Base-by-base conservation (phyloP, 1,140 invertebrate genomes). In the Sesamia nonagrioides region DNA sequence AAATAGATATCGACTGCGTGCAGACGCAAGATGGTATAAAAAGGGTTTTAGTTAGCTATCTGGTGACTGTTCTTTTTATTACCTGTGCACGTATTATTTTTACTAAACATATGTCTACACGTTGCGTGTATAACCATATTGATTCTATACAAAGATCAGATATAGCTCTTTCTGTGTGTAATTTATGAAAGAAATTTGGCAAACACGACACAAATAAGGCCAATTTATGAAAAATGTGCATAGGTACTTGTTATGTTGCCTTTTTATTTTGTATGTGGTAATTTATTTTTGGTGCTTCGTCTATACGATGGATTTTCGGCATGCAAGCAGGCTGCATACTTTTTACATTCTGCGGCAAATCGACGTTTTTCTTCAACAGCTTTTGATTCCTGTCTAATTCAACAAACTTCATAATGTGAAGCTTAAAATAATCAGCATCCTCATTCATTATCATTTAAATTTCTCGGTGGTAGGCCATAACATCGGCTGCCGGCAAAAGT, bases 151-250 rank as follows among this genome's bases (percentile, higher is more conserved):
- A 69, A 66, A 69, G 50, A 48, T 69, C 21, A 69, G 66, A 13
- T 69, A 48, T 48, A 69, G 13, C 18, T 27, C 42, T 27, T 69
- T 50, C 66, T 33, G 6, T 48, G 6, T 69, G 66, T 50, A 50
- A 69, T 69, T 69, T 69, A 69, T 69, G 66, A 42, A 69, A 27
- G 6, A 50, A 69, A 69, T 42, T 69, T 48, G 40, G 66, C 66
- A 69, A 48, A 69, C 66, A 69, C 21, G 42, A 50, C 42, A 69
- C 18, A 45, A 42, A 18, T 63, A 42, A 45, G 66, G 21, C 40
- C 42, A 50, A 50, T 69, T 48, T 69, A 48, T 48, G 66, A 27
- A 69, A 45, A 69, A 69, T 42, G 21, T 21, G 42, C 50, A 21
- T 69, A 50, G 15, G 21, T 69, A 27, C 42, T 45, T 69, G 42